Conservation (phyloP, 2,888 invertebrate species). For the Crocallis elinguaria region DNA sequence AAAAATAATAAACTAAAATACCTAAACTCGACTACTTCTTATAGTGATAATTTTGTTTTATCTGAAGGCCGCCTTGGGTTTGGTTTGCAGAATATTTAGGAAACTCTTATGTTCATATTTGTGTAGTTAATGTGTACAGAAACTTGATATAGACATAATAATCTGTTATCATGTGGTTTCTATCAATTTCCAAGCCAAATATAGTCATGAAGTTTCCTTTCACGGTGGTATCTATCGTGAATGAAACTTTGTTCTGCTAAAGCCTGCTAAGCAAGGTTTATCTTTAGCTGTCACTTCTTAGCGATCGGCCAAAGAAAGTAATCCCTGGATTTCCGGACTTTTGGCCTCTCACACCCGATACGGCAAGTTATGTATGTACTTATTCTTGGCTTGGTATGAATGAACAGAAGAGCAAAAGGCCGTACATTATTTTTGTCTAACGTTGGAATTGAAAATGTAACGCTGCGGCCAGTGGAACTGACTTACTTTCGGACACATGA, state of each 20-base stretch:
- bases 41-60: no score
- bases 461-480: no score
- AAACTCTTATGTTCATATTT: no score
- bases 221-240: constrained; percentile 4
- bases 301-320: constrained; percentile 25
- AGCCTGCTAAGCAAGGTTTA: constrained; percentile 27
- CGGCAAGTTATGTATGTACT: constrained; percentile 11
- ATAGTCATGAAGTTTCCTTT: neutral
- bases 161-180: neutral
- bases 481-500: no score
- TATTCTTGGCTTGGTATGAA: neutral
- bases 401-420: no score
- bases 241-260: constrained; percentile 23
- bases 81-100: no score
- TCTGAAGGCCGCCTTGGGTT: no score
- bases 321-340: constrained; percentile 35
- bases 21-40: no score
- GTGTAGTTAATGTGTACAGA: no score
- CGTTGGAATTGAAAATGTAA: no score
- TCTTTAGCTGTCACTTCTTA: constrained; percentile 31
- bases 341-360: constrained; percentile 7
- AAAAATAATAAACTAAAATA: neutral
- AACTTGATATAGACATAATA: no score
- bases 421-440: no score
- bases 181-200: neutral